Base-by-base conservation (phyloP, 2,113 vertebrate species). In the Oncorhynchus clarkii region DNA sequence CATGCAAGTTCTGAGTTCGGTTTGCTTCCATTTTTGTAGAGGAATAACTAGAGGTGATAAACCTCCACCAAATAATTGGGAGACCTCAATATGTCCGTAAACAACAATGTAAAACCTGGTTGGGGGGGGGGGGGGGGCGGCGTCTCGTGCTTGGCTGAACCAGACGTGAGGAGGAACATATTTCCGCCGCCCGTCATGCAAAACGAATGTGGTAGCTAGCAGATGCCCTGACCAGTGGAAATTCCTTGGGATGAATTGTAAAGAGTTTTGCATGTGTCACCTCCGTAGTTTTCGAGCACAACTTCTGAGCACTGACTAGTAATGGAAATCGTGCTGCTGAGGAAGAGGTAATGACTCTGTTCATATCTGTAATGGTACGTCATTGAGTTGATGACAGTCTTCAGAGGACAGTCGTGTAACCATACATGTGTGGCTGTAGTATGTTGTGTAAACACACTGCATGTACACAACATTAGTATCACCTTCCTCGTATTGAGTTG, bases 331-430 rank as follows among this genome's bases (percentile, higher is more conserved):
- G 67, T 73, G 70, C 75, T 72, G 79, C 70, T 27, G 82, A 11
- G 51, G 51, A 54, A 14, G 8, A 78, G 75, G 60, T 89, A 90
- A 91, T 88, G 80, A 74, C 84, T 82, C 31, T 79, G 80, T 70
- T 84, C 77, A 54, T 77, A 75, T 75, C 64, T 79, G 74, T 78
- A 81, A 39, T 70, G 80, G 81, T 76, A 70, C 83, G 77, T 78
- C 60, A 69, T 75, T 76, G 77, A 73, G 45, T 76, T 86, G 88
- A 91, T 88, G 82, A 89, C 84, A 88, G 83, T 74, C 67, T 86
- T 88, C 77, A 57, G 67, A 74, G 80, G 75, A 85, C 78, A 85
- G 70, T 75, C 79, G 67, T 73, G 68, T 79, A 86, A 75, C 84
- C 78, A 48, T 74, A 79, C 69, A 68, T 80, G 83, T 45, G 60